These are phyloP conservation scores for Spinus olivaceus DNA, from an alignment of 2,797 vertebrate species.

Conservation along the genomic window DNA sequence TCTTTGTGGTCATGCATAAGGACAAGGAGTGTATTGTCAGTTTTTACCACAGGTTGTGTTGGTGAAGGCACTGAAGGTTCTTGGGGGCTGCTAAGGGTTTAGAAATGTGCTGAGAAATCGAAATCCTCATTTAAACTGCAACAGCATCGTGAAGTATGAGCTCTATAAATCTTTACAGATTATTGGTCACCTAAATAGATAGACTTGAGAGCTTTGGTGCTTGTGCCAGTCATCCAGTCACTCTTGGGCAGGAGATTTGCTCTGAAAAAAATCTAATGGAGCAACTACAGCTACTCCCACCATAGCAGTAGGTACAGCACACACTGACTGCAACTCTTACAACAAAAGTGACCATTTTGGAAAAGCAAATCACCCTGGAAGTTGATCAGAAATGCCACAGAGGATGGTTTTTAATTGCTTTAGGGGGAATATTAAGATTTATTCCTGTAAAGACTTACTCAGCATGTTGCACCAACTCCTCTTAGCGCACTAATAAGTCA, in stretches of 20 bases:
- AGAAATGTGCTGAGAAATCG: neutral
- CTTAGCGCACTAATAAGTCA: conserved; percentile 73
- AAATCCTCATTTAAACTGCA: neutral
- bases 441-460: conserved; percentile 72
- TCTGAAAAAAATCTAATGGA: neutral
- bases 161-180: neutral
- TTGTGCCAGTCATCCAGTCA: neutral
- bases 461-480: conserved; percentile 72
- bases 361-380: neutral
- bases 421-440: conserved; percentile 58
- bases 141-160: neutral
- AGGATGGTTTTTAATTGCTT: conserved; percentile 28
- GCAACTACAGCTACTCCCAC: neutral
- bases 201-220: neutral
- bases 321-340: neutral
- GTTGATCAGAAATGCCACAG: conserved; percentile 26
- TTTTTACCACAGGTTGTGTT: neutral
- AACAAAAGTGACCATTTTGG: neutral
- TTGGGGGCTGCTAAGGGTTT: neutral
- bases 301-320: neutral
- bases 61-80: fast-evolving
- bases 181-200: neutral
- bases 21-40: neutral
- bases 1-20: neutral
- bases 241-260: neutral